A percentile compares a stretch with the other conserved stretches of the same genome.
phyloP scores from a whole-genome alignment of 1,140 invertebrate species.

The Diuraphis noxia region DNA sequence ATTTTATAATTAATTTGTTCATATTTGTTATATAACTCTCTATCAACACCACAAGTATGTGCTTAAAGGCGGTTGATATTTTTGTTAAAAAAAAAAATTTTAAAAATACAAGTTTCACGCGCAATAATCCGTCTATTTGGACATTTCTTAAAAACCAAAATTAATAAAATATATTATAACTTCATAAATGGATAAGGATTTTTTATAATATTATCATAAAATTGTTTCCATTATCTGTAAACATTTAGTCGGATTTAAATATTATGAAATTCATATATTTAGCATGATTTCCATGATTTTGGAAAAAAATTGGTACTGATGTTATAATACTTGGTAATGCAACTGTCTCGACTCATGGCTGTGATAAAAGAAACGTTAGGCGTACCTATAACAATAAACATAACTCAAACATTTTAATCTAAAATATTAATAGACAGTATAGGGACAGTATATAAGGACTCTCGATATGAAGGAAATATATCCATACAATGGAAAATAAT shows the following conservation, averaged over 20 bases:
- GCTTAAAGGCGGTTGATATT: too few species aligned
- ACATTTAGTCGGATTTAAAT: background rate
- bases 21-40: too few species aligned
- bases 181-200: background rate
- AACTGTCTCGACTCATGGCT: background rate
- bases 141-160: background rate
- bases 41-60: too few species aligned
- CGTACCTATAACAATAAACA: background rate
- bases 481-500: too few species aligned
- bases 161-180: background rate
- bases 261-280: background rate
- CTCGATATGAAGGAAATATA: background rate
- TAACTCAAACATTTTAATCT: background rate
- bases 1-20: too few species aligned
- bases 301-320: background rate
- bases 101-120: background rate
- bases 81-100: too few species aligned
- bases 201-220: background rate
- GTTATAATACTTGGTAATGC: too few species aligned
- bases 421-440: background rate
- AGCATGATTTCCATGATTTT: background rate
- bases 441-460: background rate
- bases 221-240: background rate
- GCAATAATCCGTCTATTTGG: background rate
- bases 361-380: background rate